phyloP scores from a whole-genome alignment of 2,888 invertebrate genomes.

The Scaptomyza parva region DNA sequence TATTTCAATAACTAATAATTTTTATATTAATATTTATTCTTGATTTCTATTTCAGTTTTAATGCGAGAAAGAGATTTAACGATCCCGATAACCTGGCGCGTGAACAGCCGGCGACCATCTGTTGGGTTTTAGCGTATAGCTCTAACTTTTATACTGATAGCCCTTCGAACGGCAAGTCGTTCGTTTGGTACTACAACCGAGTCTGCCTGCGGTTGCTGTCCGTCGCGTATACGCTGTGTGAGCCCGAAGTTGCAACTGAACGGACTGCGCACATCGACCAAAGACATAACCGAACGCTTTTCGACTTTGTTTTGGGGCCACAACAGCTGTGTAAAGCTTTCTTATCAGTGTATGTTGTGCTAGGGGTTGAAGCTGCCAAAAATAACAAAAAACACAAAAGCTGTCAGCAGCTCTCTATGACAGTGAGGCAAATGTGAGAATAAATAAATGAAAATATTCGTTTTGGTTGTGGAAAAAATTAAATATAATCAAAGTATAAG shows the following conservation, averaged over 20 bases:
- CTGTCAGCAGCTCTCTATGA: constrained; percentile 33
- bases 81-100: constrained; percentile 70
- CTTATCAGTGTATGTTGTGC: constrained; percentile 57
- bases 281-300: constrained; percentile 50
- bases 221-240: constrained; percentile 72
- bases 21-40: not conserved
- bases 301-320: constrained; percentile 58
- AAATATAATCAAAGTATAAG: too few relatives aligned
- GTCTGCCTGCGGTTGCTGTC: too few relatives aligned
- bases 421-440: constrained; percentile 40
- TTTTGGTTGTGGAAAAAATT: too few relatives aligned
- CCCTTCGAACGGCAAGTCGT: constrained; percentile 15
- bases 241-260: constrained; percentile 66
- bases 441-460: not conserved
- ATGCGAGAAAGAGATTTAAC: constrained; percentile 37
- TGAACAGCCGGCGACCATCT: constrained; percentile 74
- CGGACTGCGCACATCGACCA: constrained; percentile 47
- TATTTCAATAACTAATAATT: constrained; percentile 22
- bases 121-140: constrained; percentile 63
- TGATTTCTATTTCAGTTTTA: constrained; percentile 32
- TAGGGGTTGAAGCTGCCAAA: constrained; percentile 53
- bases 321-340: constrained; percentile 71
- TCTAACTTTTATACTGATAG: constrained; percentile 62
- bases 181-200: not conserved
- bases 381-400: constrained; percentile 57